These are phyloP conservation scores for Babyrousa celebensis DNA, from an alignment of 2,797 vertebrate genomes.

Conservation along the genomic window DNA sequence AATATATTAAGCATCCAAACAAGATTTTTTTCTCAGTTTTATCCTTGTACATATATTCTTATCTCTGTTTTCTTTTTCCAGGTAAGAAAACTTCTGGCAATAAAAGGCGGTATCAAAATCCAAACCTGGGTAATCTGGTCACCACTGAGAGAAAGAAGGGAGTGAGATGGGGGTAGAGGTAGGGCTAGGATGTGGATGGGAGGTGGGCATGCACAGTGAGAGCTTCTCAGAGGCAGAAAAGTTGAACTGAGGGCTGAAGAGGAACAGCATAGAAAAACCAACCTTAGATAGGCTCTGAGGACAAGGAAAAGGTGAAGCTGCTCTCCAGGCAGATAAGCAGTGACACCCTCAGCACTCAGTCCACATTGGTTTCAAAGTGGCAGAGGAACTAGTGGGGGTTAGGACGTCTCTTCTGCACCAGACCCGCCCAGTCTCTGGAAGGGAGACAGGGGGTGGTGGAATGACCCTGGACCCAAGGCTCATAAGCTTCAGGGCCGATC, in stretches of 20 bases:
- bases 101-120: background rate
- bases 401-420: too few species aligned
- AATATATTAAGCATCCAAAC: background rate
- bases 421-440: background rate
- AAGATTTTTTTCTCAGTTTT: background rate
- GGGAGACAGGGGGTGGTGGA: rapidly evolving
- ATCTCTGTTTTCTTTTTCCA: background rate
- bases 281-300: background rate
- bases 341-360: background rate
- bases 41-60: background rate
- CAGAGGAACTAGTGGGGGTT: background rate
- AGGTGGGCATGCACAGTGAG: rapidly evolving
- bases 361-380: background rate
- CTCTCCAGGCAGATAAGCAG: background rate
- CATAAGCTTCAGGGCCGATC: rapidly evolving
- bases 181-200: rapidly evolving
- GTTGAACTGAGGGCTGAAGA: background rate
- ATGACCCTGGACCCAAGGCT: rapidly evolving
- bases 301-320: background rate
- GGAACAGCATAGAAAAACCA: background rate
- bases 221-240: background rate
- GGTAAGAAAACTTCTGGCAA: background rate
- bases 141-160: background rate
- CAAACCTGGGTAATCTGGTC: background rate
- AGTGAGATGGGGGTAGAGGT: too few species aligned